Evolutionary conservation across 2,113 vertebrate species (phyloP).

Genomic region (Mustelus asterias): DNA sequence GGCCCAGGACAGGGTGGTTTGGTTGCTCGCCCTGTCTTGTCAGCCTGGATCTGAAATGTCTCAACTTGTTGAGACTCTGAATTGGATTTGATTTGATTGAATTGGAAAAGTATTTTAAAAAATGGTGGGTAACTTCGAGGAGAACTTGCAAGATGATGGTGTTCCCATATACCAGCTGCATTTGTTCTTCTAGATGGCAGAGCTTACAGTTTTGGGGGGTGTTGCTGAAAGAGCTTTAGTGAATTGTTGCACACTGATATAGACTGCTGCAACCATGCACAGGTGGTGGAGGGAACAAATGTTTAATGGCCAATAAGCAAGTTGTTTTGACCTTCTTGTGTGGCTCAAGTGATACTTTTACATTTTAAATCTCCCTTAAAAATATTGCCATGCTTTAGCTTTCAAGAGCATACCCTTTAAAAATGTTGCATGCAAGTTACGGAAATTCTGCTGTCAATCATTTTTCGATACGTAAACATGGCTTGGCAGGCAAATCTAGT

Average conservation of each 20-base stretch:
- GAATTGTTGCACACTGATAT: background rate
- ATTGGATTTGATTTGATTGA: no score
- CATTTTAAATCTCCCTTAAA: background rate
- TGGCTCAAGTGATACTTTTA: background rate
- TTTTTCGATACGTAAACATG: background rate
- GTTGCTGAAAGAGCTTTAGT: background rate
- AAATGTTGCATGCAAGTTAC: background rate
- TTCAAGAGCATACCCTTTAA: background rate
- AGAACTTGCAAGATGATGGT: background rate
- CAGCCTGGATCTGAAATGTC: no score
- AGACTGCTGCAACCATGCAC: background rate
- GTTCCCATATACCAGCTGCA: no score
- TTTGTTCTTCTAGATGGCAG: background rate
- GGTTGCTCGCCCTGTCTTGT: no score
- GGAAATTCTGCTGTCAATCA: background rate
- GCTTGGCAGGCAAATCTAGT: background rate
- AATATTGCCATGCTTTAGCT: background rate
- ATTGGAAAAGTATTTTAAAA: no score
- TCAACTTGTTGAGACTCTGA: no score
- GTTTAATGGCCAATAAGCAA: background rate
- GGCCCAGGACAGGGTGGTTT: no score
- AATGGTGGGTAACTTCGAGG: background rate
- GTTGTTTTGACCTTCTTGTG: background rate
- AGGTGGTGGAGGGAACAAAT: background rate
- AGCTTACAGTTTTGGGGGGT: background rate